A percentile compares a stretch with the other conserved stretches of the same genome.
These are phyloP conservation scores for Episyrphus balteatus DNA, from an alignment of 1,140 invertebrate species.

Conservation along the genomic window DNA sequence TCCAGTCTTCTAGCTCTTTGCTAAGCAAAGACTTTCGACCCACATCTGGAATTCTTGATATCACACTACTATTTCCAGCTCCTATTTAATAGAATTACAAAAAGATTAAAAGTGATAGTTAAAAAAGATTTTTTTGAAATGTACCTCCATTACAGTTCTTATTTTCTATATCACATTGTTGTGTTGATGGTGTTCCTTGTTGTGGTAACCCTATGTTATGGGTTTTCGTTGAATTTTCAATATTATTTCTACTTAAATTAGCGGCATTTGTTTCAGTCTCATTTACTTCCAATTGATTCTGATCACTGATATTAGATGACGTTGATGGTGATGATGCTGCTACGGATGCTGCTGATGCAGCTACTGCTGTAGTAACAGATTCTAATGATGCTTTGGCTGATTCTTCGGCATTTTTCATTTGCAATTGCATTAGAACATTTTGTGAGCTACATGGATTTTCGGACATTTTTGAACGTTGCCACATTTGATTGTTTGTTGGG, in stretches of 20 bases:
- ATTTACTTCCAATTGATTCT: neutral
- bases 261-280: conserved; percentile 9
- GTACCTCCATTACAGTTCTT: conserved; percentile 9
- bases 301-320: neutral
- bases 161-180: too few relatives aligned
- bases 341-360: neutral
- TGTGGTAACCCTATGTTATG: too few relatives aligned
- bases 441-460: neutral
- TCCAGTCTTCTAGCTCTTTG: conserved; percentile 77
- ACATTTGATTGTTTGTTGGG: conserved; percentile 13
- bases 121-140: conserved; percentile 23
- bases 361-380: neutral
- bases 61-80: too few relatives aligned
- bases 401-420: neutral
- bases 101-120: neutral
- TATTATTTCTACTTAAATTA: conserved; percentile 1
- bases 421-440: neutral
- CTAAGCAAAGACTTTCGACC: conserved; percentile 39
- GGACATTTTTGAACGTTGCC: neutral
- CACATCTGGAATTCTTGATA: too few relatives aligned
- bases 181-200: too few relatives aligned
- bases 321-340: neutral
- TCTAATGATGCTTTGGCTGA: neutral
- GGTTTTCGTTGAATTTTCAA: too few relatives aligned
- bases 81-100: too few relatives aligned